A percentile compares a stretch with the other conserved stretches of the same genome.
Evolutionary conservation across 1,140 invertebrate genomes (phyloP).

Genomic region (Doryteuthis pealeii): DNA sequence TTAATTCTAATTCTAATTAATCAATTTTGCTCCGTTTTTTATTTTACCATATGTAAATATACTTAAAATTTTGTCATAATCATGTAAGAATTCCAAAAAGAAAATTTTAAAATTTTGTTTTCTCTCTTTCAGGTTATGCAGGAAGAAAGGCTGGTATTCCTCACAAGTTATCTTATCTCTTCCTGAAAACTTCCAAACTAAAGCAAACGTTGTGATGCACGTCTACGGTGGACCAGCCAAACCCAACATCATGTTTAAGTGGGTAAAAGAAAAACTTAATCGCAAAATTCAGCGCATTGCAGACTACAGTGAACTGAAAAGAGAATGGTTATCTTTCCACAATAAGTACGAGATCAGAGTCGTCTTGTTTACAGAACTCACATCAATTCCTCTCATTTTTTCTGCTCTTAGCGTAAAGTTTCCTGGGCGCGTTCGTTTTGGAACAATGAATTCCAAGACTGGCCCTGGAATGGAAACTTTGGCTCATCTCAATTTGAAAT

Average conservation of each 20-base stretch:
- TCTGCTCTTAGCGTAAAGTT: constrained; percentile 65
- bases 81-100: too few species aligned
- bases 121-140: constrained; percentile 58
- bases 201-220: constrained; percentile 62
- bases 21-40: too few species aligned
- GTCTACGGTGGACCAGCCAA: constrained; percentile 53
- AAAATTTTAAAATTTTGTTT: too few species aligned
- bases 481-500: constrained; percentile 17
- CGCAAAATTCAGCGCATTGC: constrained; percentile 56
- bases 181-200: constrained; percentile 61
- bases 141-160: constrained; percentile 60
- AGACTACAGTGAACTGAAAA: constrained; percentile 40
- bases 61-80: too few species aligned
- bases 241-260: constrained; percentile 57
- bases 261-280: constrained; percentile 61
- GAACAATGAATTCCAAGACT: constrained; percentile 53
- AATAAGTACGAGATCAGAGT: constrained; percentile 52
- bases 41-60: too few species aligned
- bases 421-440: constrained; percentile 63
- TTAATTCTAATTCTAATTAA: too few species aligned
- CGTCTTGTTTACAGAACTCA: constrained; percentile 59
- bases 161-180: constrained; percentile 62
- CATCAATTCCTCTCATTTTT: constrained; percentile 61
- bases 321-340: constrained; percentile 48
- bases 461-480: constrained; percentile 33